phyloP scores from a whole-genome alignment of 2,888 invertebrate genomes.

The Choristoneura rosaceana region DNA sequence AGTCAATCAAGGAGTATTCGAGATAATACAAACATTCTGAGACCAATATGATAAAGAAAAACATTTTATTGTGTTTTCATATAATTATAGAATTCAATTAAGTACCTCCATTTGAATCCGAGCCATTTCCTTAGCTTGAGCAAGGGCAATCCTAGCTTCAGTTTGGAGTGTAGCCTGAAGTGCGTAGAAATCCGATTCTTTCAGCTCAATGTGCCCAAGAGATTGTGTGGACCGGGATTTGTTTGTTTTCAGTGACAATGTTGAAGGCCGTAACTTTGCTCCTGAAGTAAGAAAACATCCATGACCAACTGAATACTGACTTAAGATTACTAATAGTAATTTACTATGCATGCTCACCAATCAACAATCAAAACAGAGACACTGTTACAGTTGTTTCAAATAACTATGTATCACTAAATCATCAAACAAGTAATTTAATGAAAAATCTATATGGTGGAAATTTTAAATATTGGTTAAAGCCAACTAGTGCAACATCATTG shows the following conservation, averaged over 20 bases:
- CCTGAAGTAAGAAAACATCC: conserved; percentile 54
- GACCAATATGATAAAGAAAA: no score
- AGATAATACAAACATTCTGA: background rate
- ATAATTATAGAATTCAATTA: background rate
- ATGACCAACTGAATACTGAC: conserved; percentile 8
- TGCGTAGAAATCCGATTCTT: conserved; percentile 92
- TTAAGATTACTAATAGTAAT: no score
- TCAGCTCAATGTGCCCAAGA: conserved; percentile 73
- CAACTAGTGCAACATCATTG: no score
- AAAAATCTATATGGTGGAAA: no score
- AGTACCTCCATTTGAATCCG: conserved; percentile 94
- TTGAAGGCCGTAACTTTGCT: conserved; percentile 75
- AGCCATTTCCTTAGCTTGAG: conserved; percentile 96
- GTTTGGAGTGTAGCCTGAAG: conserved; percentile 93
- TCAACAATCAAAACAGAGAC: background rate
- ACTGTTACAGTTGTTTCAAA: background rate
- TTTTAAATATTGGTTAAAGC: no score
- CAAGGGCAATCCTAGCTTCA: conserved; percentile 94
- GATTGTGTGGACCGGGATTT: conserved; percentile 83
- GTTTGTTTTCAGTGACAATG: conserved; percentile 72
- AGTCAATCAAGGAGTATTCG: no score
- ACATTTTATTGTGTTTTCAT: background rate
- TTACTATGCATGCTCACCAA: background rate
- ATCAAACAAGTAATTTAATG: no score
- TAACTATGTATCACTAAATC: no score